These are phyloP conservation scores for Leptonema lineaticorne DNA, from an alignment of 1,140 invertebrate species.

Conservation along the genomic window DNA sequence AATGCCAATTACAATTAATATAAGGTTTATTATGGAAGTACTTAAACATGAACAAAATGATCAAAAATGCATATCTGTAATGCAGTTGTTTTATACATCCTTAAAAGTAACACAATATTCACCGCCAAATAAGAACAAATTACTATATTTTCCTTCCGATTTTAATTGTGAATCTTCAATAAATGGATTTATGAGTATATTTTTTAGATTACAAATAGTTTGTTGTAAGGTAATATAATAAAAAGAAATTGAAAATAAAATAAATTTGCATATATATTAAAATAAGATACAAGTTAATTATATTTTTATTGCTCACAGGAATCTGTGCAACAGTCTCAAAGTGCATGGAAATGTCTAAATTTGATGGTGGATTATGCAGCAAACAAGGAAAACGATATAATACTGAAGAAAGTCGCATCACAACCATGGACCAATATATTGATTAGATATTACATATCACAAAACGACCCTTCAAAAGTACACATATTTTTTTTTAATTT, in stretches of 20 bases:
- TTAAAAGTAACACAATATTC: constrained; percentile 17
- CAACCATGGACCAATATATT: constrained; percentile 38
- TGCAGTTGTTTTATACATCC: constrained; percentile 34
- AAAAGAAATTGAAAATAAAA: not conserved
- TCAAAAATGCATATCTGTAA: constrained; percentile 27
- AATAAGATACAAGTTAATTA: not conserved
- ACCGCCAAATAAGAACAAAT: not conserved
- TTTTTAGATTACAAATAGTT: constrained; percentile 38
- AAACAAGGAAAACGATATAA: not conserved
- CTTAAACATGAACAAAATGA: constrained; percentile 26
- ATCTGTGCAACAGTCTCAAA: constrained; percentile 27
- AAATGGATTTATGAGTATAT: constrained; percentile 24
- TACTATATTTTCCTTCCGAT: constrained; percentile 12
- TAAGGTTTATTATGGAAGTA: constrained; percentile 26
- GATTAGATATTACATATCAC: constrained; percentile 34
- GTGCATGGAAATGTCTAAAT: constrained; percentile 34
- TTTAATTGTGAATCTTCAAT: not conserved
- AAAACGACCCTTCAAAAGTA: constrained; percentile 25
- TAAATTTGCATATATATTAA: not conserved
- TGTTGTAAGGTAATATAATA: constrained; percentile 34
- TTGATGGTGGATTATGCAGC: constrained; percentile 31
- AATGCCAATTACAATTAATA: constrained; percentile 27
- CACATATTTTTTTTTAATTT: constrained; percentile 34
- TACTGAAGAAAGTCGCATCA: constrained; percentile 17
- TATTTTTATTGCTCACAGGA: constrained; percentile 26